Evolutionary conservation across 2,113 vertebrate genomes (phyloP).

Genomic region (Canis aureus): DNA sequence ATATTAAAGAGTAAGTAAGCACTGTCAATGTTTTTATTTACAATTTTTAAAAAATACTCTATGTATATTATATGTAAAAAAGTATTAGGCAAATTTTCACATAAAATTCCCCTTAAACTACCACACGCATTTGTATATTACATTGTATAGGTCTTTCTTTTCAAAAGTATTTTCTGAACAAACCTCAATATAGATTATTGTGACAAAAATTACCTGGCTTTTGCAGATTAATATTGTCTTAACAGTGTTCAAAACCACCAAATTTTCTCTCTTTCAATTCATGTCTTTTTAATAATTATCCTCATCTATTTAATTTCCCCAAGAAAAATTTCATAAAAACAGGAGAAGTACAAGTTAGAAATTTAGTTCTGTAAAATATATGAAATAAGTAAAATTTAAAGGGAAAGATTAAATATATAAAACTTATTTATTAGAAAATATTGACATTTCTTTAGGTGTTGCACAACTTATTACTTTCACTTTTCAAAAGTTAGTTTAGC

Average conservation of each 20-base stretch:
- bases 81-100: background rate
- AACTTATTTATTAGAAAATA: background rate
- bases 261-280: slow-evolving; percentile 2
- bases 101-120: background rate
- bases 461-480: background rate
- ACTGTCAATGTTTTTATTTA: background rate
- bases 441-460: background rate
- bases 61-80: background rate
- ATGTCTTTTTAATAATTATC: background rate
- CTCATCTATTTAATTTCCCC: background rate
- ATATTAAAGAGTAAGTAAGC: background rate
- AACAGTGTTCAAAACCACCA: background rate
- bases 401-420: background rate
- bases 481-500: background rate
- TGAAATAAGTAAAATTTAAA: slow-evolving; percentile 5
- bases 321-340: background rate
- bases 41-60: slow-evolving; percentile 26
- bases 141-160: background rate
- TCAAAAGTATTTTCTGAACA: background rate
- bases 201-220: background rate
- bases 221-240: background rate
- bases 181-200: background rate
- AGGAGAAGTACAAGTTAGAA: background rate
- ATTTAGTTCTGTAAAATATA: background rate
- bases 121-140: background rate